Evolutionary conservation across 1,140 invertebrate genomes (phyloP).

Genomic region (Drosophila albomicans): DNA sequence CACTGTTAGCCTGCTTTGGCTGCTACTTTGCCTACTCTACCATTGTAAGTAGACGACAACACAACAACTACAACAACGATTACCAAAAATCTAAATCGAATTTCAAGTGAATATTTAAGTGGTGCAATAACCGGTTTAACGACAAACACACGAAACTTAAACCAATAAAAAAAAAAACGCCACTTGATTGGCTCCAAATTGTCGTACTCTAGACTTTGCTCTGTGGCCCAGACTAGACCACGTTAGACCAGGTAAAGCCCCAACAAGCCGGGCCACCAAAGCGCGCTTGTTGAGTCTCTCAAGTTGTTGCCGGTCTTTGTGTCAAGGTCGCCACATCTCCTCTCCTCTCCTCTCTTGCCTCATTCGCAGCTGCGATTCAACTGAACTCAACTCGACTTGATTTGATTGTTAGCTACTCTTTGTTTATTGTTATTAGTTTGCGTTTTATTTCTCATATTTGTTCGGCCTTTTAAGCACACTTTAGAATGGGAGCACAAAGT

Average conservation of each 20-base stretch:
- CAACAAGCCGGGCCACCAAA: conserved; percentile 39
- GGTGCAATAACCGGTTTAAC: conserved; percentile 57
- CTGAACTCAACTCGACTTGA: neutral
- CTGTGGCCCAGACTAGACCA: conserved; percentile 18
- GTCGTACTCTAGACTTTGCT: conserved; percentile 24
- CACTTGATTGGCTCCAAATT: conserved; percentile 32
- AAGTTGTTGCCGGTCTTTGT: conserved; percentile 79
- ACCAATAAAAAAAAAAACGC: neutral
- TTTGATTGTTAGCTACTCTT: neutral
- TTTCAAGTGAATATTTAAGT: conserved; percentile 14
- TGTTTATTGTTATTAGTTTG: conserved; percentile 11
- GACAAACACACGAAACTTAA: conserved; percentile 15
- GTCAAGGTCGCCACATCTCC: conserved; percentile 69
- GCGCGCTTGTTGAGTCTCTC: conserved; percentile 26
- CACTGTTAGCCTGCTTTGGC: conserved; percentile 61
- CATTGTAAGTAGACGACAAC: conserved; percentile 62
- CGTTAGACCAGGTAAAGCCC: conserved; percentile 4
- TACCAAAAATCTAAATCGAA: conserved; percentile 7
- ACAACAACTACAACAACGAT: conserved; percentile 1
- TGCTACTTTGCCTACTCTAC: conserved; percentile 58
- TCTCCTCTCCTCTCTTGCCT: neutral
- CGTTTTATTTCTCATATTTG: neutral
- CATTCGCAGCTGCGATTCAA: neutral
- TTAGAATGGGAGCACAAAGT: neutral
- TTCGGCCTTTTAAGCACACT: neutral